Evolutionary conservation across 1,140 invertebrate species (phyloP).

Genomic region (Achroia grisella): DNA sequence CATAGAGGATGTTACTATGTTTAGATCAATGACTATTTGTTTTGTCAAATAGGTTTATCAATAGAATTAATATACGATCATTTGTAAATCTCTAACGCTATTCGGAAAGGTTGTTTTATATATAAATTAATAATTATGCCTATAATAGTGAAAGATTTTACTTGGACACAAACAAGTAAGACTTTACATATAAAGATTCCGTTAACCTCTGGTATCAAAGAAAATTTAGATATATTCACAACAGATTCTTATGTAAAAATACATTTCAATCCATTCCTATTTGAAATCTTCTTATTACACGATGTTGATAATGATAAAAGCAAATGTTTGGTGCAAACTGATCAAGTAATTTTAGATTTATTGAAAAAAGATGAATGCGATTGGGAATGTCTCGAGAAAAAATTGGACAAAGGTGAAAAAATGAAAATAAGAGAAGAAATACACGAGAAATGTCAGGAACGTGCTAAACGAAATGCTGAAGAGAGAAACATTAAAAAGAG

Average conservation of each 20-base stretch:
- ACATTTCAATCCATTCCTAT: constrained; percentile 78
- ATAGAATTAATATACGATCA: too few species aligned
- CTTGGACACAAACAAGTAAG: constrained; percentile 78
- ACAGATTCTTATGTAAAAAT: constrained; percentile 79
- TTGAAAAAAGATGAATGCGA: constrained; percentile 70
- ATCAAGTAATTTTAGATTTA: constrained; percentile 76
- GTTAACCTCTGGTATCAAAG: constrained; percentile 65
- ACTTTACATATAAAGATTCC: constrained; percentile 75
- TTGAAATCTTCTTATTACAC: constrained; percentile 78
- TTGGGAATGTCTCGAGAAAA: constrained; percentile 76
- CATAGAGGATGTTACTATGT: too few species aligned
- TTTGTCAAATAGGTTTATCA: too few species aligned
- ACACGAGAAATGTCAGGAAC: constrained; percentile 73
- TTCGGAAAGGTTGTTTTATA: too few species aligned
- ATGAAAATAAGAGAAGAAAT: constrained; percentile 67
- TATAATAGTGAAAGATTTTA: constrained; percentile 80
- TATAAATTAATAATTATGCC: constrained; percentile 76
- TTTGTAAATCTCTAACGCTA: too few species aligned
- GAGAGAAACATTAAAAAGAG: constrained; percentile 64
- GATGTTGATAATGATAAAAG: constrained; percentile 75
- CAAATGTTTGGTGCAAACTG: constrained; percentile 74
- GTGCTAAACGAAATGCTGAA: constrained; percentile 70
- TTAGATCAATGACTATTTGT: too few species aligned
- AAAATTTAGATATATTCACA: constrained; percentile 78
- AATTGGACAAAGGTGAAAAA: constrained; percentile 73